Evolutionary conservation across 2,113 vertebrate genomes (phyloP), one percentile per base, ranked within the genome.

Genomic region (Alaudala cheleensis): DNA sequence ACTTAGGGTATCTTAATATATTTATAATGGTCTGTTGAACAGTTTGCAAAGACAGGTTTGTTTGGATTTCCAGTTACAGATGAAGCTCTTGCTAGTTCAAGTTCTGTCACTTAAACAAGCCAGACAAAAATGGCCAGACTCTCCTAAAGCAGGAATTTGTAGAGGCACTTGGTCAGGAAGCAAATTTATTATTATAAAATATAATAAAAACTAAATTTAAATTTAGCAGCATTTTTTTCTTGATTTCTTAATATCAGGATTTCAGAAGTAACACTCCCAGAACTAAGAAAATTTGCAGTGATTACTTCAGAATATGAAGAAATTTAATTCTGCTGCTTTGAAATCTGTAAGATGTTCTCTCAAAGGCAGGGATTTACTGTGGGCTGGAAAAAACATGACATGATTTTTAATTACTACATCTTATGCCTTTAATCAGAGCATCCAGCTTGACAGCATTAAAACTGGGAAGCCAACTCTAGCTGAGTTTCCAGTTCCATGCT

Each of bases 11-110:
- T 83, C 76, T 81, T 91, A 64, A 76, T 90, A 50, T 40, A 47
- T 88, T 83, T 78, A 6, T 86, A 81, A 56, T 66, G n/a, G 39
- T 82, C 64, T 91, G 49, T 70, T 91, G 28, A 87, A 73, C 56
- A 62, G 64, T 64, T 86, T 88, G 64, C 88, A 72, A 60, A 50
- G 90, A 37, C 31, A 58, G 47, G 31, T 66, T 81, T 70, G 60
- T 71, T 92, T 86, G 72, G 47, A 47, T 93, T 95, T 88, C 64
- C 62, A 81, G 79, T 86, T 92, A 88, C 15, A 57, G 92, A 81
- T 60, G 64, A 95, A 90, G 47, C 51, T 83, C 20, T 80, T 77
- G 47, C 74, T 86, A 6, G 80, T 92, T 57, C 26, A 90, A 82
- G 74, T 50, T 78, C 40, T 79, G 40, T 57, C 66, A 47, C 72